Conservation (phyloP, 2,113 vertebrate genomes). For the Carettochelys insculpta region DNA sequence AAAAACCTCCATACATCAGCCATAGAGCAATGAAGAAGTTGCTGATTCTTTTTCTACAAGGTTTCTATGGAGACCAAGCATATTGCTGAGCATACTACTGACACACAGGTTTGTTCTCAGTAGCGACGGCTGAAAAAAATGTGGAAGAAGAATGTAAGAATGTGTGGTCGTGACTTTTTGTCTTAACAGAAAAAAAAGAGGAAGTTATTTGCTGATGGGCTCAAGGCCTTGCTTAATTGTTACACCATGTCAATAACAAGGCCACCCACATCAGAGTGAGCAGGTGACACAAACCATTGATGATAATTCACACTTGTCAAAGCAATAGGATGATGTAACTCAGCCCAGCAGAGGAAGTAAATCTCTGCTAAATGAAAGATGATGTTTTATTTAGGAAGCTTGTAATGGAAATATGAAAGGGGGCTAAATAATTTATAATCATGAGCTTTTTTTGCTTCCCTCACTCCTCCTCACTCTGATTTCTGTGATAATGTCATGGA, state of each 20-base stretch:
- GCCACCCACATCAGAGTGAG: not conserved
- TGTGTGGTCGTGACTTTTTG: not conserved
- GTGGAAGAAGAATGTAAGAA: not conserved
- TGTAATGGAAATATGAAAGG: not conserved
- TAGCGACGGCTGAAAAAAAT: constrained; percentile 4
- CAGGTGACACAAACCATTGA: not conserved
- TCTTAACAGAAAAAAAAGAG: not conserved
- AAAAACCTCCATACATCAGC: not conserved
- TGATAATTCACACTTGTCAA: not conserved
- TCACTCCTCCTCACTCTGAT: not conserved
- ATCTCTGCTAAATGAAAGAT: not conserved
- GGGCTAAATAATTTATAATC: too few species aligned
- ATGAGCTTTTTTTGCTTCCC: fast-evolving
- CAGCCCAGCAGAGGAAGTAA: not conserved
- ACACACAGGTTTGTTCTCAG: not conserved
- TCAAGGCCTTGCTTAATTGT: not conserved
- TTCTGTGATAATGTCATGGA: not conserved
- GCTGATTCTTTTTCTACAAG: not conserved
- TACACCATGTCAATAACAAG: not conserved
- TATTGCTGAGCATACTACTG: not conserved
- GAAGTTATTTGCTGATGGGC: not conserved
- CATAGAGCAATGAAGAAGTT: not conserved
- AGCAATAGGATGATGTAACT: not conserved
- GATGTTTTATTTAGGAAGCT: not conserved
- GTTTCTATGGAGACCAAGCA: constrained; percentile 26